phyloP scores from a whole-genome alignment of 2,113 vertebrate genomes.

The Hippolais icterina region DNA sequence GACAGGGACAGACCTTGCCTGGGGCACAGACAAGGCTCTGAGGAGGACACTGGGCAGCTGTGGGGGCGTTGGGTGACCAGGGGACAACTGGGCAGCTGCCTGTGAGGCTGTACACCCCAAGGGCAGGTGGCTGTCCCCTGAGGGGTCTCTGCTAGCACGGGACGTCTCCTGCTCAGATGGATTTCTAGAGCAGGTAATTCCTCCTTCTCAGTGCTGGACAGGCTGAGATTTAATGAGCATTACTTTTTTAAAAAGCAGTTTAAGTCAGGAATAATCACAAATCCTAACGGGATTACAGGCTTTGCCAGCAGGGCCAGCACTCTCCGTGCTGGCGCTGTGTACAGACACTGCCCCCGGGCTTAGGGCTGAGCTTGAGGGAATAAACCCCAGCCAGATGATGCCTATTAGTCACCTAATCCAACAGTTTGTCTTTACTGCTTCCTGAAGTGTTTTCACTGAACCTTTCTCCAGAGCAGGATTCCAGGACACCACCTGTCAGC shows the following conservation, averaged over 20 bases:
- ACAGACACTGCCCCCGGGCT: not conserved
- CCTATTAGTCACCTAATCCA: not conserved
- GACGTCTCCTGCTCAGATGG: not conserved
- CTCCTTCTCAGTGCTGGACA: not conserved
- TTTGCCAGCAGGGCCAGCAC: not conserved
- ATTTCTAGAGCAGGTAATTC: not conserved
- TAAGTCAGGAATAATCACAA: not conserved
- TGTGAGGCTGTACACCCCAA: not conserved
- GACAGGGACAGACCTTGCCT: not conserved
- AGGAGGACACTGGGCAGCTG: not conserved
- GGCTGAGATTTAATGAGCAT: not conserved
- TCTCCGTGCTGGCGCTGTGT: not conserved
- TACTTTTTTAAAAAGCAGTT: not conserved
- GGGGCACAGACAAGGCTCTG: not conserved
- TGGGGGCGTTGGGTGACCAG: not conserved
- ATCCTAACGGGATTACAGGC: not conserved
- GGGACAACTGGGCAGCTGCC: not conserved
- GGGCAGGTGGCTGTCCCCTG: rapidly evolving
- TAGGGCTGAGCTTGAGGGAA: not conserved
- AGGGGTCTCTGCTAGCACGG: not conserved
- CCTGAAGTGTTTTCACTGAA: not conserved
- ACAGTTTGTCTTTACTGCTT: not conserved
- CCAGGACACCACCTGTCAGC: not conserved
- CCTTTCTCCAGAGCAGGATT: not conserved
- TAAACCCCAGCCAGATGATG: not conserved